Conservation (phyloP, 2,888 invertebrate species). For the Drosophila neonasuta region DNA sequence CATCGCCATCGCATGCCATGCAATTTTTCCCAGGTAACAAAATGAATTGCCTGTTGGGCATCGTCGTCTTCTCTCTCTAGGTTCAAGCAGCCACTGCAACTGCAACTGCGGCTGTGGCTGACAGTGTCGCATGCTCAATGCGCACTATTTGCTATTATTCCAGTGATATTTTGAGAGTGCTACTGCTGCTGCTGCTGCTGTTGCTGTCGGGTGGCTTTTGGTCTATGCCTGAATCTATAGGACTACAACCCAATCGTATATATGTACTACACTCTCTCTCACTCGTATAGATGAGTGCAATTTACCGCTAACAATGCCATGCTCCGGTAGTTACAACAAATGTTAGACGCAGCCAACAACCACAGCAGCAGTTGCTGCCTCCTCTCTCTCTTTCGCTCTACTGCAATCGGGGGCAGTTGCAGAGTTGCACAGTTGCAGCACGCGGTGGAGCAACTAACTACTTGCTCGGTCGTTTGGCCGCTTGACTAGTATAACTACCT, state of each 20-base stretch:
- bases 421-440: slow-evolving; percentile 27
- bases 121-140: slow-evolving; percentile 76
- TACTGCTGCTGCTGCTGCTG: slow-evolving; percentile 28
- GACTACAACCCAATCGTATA: slow-evolving; percentile 46
- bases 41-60: slow-evolving; percentile 69
- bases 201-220: not conserved
- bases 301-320: slow-evolving; percentile 77
- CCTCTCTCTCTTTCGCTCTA: too few species aligned
- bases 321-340: slow-evolving; percentile 74
- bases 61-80: slow-evolving; percentile 26
- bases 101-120: slow-evolving; percentile 54
- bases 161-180: slow-evolving; percentile 72
- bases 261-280: slow-evolving; percentile 16
- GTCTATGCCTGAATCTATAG: too few species aligned
- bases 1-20: slow-evolving; percentile 55
- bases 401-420: slow-evolving; percentile 3
- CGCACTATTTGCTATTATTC: slow-evolving; percentile 74
- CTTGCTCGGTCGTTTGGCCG: slow-evolving; percentile 43
- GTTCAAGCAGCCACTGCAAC: not conserved
- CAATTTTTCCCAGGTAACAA: slow-evolving; percentile 74
- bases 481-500: slow-evolving; percentile 47
- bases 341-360: slow-evolving; percentile 71
- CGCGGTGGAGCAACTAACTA: slow-evolving; percentile 61
- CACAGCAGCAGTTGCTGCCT: slow-evolving; percentile 27
- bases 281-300: slow-evolving; percentile 75